phyloP scores from a whole-genome alignment of 64 coral and sea anemone genomes.

The Anthopleura sola region DNA sequence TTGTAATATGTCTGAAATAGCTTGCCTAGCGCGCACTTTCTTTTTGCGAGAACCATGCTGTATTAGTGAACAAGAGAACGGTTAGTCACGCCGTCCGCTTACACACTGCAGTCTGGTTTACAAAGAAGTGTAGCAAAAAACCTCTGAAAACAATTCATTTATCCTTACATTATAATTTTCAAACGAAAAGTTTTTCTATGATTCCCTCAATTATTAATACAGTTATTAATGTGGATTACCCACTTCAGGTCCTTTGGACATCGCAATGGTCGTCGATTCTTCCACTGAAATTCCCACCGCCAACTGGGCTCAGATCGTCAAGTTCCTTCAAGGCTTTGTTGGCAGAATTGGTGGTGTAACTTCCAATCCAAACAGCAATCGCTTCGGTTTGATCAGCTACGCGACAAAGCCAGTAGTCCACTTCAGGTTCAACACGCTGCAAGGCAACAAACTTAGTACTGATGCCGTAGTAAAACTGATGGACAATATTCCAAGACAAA shows the following conservation, averaged over 20 bases:
- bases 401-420: slow-evolving; percentile 42
- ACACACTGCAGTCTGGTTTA: too few relatives aligned
- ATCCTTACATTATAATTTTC: too few relatives aligned
- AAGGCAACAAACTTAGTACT: slow-evolving; percentile 16
- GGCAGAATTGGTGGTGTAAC: slow-evolving; percentile 26
- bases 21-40: too few relatives aligned
- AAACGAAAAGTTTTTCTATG: too few relatives aligned
- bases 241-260: background rate
- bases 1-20: too few relatives aligned
- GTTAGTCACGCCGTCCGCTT: too few relatives aligned
- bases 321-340: slow-evolving; percentile 35
- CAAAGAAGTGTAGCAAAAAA: too few relatives aligned
- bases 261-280: background rate
- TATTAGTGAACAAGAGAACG: too few relatives aligned
- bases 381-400: slow-evolving; percentile 58
- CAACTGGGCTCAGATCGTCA: background rate
- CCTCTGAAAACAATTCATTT: too few relatives aligned
- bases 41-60: too few relatives aligned
- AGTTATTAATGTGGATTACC: background rate
- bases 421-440: slow-evolving; percentile 66
- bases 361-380: slow-evolving; percentile 53
- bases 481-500: slow-evolving; percentile 3
- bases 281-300: background rate
- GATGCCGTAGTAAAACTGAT: background rate
- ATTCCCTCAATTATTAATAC: too few relatives aligned